A percentile compares a stretch with the other conserved stretches of the same genome.
Conservation (phyloP, 2,888 invertebrate genomes). For the Thecophora atra region DNA sequence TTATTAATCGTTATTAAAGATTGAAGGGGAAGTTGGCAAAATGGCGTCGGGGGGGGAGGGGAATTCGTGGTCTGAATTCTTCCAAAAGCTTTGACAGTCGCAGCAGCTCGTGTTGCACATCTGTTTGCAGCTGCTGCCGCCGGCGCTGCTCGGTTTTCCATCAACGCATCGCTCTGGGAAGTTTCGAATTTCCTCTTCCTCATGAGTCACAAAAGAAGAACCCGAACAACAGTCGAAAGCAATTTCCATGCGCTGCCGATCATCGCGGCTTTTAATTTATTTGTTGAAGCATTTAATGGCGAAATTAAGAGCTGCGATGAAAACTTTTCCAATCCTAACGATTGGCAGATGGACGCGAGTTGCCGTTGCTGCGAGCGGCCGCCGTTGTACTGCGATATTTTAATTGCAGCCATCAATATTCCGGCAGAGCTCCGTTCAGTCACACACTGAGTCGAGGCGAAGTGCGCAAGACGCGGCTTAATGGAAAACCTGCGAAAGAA, state of each 20-base stretch:
- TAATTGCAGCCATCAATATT: constrained; percentile 11
- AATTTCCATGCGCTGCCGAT: constrained; percentile 28
- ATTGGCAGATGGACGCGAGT: neutral
- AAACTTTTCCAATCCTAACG: neutral
- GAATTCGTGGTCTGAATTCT: no score
- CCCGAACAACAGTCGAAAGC: constrained; percentile 28
- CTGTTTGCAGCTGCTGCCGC: no score
- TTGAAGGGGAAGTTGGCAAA: no score
- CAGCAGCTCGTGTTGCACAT: no score
- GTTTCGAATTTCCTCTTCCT: neutral
- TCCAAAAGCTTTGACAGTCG: no score
- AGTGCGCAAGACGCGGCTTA: no score
- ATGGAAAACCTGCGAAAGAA: no score
- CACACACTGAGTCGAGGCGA: no score
- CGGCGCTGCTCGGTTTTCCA: neutral
- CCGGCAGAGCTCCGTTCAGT: neutral
- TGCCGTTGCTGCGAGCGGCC: neutral
- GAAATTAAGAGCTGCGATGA: constrained; percentile 27
- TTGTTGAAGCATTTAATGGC: constrained; percentile 25
- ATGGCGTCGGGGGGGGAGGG: no score
- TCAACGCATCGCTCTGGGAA: neutral
- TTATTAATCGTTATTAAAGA: no score
- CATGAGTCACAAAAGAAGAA: no score
- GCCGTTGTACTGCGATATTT: neutral
- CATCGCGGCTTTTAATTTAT: constrained; percentile 7